Evolutionary conservation across 2,113 vertebrate genomes (phyloP).

Genomic region (Promerops cafer): DNA sequence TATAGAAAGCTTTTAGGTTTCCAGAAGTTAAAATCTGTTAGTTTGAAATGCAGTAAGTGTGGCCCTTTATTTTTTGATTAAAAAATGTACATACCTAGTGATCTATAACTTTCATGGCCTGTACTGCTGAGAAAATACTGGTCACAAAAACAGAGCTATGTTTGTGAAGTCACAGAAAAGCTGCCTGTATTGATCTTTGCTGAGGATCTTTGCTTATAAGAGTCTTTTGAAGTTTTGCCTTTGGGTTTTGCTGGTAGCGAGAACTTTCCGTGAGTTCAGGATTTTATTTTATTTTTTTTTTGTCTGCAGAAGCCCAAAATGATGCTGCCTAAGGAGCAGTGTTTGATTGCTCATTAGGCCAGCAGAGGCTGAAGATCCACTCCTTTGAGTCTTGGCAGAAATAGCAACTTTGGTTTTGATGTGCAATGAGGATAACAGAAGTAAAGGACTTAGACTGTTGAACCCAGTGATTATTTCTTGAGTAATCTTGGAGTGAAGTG

Average conservation of each 20-base stretch:
- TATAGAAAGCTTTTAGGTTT: conserved; percentile 58
- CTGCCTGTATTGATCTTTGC: not conserved
- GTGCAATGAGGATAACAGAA: not conserved
- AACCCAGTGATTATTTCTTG: not conserved
- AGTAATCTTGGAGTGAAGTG: conserved; percentile 7
- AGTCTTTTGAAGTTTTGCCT: not conserved
- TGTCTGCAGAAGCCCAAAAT: not conserved
- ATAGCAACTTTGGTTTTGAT: not conserved
- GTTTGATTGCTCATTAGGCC: not conserved
- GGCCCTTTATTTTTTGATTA: conserved; percentile 30
- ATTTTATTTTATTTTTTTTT: not conserved
- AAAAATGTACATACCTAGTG: not conserved
- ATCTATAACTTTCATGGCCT: not conserved
- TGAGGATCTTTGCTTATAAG: not conserved
- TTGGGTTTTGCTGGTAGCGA: not conserved
- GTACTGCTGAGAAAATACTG: not conserved
- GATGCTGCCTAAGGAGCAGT: not conserved
- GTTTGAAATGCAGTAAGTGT: conserved; percentile 43
- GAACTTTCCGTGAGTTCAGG: not conserved
- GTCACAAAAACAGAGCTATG: not conserved
- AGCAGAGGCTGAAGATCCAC: not conserved
- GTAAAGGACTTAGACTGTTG: not conserved
- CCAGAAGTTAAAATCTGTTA: conserved; percentile 59
- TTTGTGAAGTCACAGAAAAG: not conserved
- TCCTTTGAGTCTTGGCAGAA: not conserved